Base-by-base conservation (phyloP, 2,888 invertebrate genomes). In the Coelinius sp. region DNA sequence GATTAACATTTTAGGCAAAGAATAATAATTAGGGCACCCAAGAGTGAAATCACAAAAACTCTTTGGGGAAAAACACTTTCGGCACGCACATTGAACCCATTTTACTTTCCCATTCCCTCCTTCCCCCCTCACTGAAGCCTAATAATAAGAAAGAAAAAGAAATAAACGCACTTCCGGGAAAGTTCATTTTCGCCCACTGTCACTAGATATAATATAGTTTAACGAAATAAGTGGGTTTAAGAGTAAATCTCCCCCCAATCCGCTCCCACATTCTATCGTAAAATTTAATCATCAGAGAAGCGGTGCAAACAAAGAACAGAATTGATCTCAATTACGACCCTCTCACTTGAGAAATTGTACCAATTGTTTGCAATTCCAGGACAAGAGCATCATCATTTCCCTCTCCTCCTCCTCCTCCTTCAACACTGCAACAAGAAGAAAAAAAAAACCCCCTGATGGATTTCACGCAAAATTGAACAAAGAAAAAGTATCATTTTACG, bases 301-400 rank as follows among this genome's bases (percentile, higher is more conserved):
- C 31, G 31, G 17, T 59, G 53, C 17, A 56, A 59, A 59, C 31
- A 59, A 59, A 59, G 59, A 17, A 35, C 7, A 35, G 59, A 27
- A 25, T 25, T 20, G 59, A 59, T 59, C 8, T 14, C 46, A 25
- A 35, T 67, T 53, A 38, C 53, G 67, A 53, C 66, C 46, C 66
- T 66, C 62, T 67, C 38, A 35, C 52, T 41, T 10, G 7, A 83
- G 82, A 83, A 83, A 83, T 80, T 46, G 41, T 46, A 20, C 20
- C 64, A 31, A 71, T 71, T 59, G 66, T 59, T 59, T 44, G 63
- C 35, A 49, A 14, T 49, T 49, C 46, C 46, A 49, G 46, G 46
- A 20, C 20, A 49, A 6, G 17, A 49, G 20, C 17, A 49, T n/a
- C n/a, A n/a, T n/a, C n/a, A n/a, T n/a, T n/a, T n/a, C n/a, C n/a